Evolutionary conservation across 23 tunicate genomes (phyloP).

Genomic region (Phallusia fumigata): DNA sequence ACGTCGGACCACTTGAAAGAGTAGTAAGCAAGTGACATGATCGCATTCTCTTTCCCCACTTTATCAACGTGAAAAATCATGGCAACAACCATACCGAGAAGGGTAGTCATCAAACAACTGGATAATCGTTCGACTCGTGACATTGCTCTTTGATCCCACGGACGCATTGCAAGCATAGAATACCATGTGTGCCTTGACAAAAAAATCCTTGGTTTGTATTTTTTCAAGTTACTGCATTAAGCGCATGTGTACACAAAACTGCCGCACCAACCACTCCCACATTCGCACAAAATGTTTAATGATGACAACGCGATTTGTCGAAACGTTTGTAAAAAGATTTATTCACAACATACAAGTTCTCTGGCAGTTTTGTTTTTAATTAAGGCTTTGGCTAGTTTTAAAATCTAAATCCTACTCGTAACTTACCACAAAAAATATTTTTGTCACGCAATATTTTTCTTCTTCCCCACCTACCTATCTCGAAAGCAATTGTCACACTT

Average conservation of each 20-base stretch:
- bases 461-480: background rate
- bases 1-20: constrained; percentile 51
- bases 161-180: constrained; percentile 49
- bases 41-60: background rate
- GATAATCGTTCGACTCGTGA: constrained; percentile 40
- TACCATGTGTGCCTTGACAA: constrained; percentile 50
- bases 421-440: no score
- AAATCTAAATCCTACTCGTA: no score
- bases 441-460: no score
- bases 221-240: background rate
- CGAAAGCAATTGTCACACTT: background rate
- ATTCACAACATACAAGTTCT: no score
- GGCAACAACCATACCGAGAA: constrained; percentile 33
- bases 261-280: no score
- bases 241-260: no score
- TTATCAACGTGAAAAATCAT: constrained; percentile 34
- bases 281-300: no score
- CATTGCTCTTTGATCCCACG: constrained; percentile 50
- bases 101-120: constrained; percentile 23
- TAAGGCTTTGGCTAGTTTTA: no score
- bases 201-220: background rate
- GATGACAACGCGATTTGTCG: no score
- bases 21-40: constrained; percentile 31
- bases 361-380: no score
- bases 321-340: no score